Percentiles rank a stretch among this genome's conserved stretches.
These are phyloP conservation scores for Spodoptera litura DNA, from an alignment of 1,140 invertebrate species.

Conservation along the genomic window DNA sequence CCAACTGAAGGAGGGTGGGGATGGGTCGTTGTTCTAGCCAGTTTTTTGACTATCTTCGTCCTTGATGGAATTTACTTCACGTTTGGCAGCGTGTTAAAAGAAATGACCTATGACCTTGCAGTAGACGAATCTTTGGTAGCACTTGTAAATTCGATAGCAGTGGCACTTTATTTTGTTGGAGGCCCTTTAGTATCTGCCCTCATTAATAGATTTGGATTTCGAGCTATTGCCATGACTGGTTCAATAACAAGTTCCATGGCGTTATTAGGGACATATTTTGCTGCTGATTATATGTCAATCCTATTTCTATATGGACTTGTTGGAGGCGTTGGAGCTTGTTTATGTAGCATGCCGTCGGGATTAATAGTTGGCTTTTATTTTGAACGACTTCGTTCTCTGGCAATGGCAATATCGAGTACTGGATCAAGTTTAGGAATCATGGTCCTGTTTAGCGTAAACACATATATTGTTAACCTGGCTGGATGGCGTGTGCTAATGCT, in stretches of 20 bases:
- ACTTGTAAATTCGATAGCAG: slow-evolving; percentile 74
- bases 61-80: slow-evolving; percentile 77
- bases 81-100: slow-evolving; percentile 73
- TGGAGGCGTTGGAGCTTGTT: slow-evolving; percentile 93
- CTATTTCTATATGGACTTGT: slow-evolving; percentile 76
- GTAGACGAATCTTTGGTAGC: slow-evolving; percentile 66
- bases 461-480: slow-evolving; percentile 87
- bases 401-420: slow-evolving; percentile 92
- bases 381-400: slow-evolving; percentile 91
- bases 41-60: slow-evolving; percentile 71
- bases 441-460: slow-evolving; percentile 89
- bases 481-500: slow-evolving; percentile 92
- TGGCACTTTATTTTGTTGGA: slow-evolving; percentile 80
- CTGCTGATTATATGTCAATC: slow-evolving; percentile 62
- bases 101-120: slow-evolving; percentile 69
- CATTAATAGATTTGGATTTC: slow-evolving; percentile 91
- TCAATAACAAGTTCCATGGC: slow-evolving; percentile 72
- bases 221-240: slow-evolving; percentile 90
- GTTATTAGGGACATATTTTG: slow-evolving; percentile 74
- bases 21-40: slow-evolving; percentile 73
- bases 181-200: slow-evolving; percentile 93
- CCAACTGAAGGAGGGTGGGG: slow-evolving; percentile 79
- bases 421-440: slow-evolving; percentile 93
- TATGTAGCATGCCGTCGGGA: slow-evolving; percentile 87
- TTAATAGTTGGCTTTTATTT: slow-evolving; percentile 94